These are phyloP conservation scores for Microtus montanus DNA, from an alignment of 2,113 vertebrate genomes.

Conservation along the genomic window DNA sequence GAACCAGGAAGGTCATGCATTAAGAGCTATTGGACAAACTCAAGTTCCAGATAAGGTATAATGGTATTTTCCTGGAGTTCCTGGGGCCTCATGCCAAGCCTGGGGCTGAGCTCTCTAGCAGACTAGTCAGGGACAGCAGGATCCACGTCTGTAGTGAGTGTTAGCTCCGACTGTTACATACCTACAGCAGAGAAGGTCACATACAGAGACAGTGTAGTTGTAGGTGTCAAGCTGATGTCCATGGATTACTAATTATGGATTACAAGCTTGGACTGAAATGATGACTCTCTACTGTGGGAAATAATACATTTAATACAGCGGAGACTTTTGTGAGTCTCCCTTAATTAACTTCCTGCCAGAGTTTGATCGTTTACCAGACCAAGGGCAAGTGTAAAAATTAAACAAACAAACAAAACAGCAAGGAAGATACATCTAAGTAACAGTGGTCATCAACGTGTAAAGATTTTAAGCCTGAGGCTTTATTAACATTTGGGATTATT, in stretches of 20 bases:
- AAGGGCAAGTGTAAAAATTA: neutral
- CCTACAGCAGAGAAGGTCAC: neutral
- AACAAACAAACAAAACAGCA: neutral
- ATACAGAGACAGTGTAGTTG: neutral
- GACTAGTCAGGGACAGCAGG: neutral
- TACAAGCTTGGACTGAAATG: neutral
- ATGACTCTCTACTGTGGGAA: neutral
- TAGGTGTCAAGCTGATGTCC: neutral
- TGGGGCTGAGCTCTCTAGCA: neutral
- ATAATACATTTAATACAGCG: neutral
- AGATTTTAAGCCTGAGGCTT: too few relatives aligned
- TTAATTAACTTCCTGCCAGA: neutral
- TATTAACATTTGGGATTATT: too few relatives aligned
- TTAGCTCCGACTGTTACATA: neutral
- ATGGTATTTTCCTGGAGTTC: neutral
- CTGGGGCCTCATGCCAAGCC: neutral
- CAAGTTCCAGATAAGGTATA: neutral
- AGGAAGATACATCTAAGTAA: too few relatives aligned
- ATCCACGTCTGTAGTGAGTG: neutral
- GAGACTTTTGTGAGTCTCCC: too few relatives aligned
- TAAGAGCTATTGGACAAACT: neutral
- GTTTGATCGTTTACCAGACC: neutral
- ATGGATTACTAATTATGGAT: neutral
- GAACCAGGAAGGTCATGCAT: too few relatives aligned
- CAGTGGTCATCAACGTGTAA: too few relatives aligned